Base-by-base conservation (phyloP, 2,888 invertebrate genomes). In the Hypolimnas misippus region DNA sequence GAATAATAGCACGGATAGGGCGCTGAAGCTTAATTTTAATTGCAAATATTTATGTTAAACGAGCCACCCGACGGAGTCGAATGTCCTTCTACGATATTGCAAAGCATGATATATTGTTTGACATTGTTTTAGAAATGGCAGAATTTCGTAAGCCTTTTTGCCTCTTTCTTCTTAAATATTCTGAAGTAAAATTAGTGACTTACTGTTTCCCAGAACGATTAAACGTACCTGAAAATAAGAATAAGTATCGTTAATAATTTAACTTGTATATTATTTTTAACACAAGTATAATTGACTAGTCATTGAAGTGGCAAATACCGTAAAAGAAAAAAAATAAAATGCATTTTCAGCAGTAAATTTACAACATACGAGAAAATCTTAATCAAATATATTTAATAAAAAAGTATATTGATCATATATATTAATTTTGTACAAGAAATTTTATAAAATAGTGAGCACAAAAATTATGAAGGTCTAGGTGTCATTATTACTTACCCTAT, bases 21-120 rank as follows among this genome's bases (percentile, higher is more conserved):
- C 81, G 87, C 77, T 83, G 78, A 76, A 76, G 84, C 83, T 84
- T 89, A 87, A 92, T 92, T 92, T 89, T 91, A 92, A 92, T 91
- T 91, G 91, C 89, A 92, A 92, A 92, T 92, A 91, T 92, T 92
- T 92, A 91, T 90, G 89, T 85, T 86, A 88, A 92, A 85, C 85
- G 87, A 79, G 79, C 78, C 79, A 76, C 75, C 72, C 74, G 79
- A 76, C 76, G 71, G 69, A 70, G 65, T 65, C 68, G 66, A 65
- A 59, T 62, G 67, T 65, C 66, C 62, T 66, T 44, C 66, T 42
- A 63, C 59, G 80, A 83, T 87, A 87, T 84, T 86, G 82, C 81
- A 79, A 86, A 86, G 82, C 79, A 86, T 87, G 86, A 87, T 85
- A 81, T 84, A 89, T 83, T 84, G 82, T 72, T 64, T 67, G 71